phyloP scores from a whole-genome alignment of 2,113 vertebrate species.

The Otolemur garnettii region DNA sequence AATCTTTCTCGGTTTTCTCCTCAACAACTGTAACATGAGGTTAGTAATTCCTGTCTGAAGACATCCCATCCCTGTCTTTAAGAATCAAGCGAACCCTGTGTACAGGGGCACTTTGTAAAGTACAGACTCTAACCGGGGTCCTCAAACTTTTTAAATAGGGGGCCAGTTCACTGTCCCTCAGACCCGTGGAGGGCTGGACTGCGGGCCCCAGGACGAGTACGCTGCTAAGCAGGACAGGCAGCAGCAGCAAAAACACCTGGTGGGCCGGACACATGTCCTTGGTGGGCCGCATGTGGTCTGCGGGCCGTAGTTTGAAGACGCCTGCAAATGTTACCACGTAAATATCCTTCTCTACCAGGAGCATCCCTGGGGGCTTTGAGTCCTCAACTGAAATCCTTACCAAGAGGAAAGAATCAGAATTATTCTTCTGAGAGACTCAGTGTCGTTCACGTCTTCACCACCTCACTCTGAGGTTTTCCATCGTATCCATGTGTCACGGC shows the following conservation, averaged over 20 bases:
- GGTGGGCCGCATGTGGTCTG: too few relatives aligned
- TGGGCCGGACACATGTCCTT: too few relatives aligned
- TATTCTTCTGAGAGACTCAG: not conserved
- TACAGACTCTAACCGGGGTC: not conserved
- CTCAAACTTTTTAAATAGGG: too few relatives aligned
- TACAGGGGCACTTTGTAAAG: not conserved
- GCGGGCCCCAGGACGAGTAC: too few relatives aligned
- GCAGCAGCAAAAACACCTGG: too few relatives aligned
- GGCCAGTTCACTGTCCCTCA: too few relatives aligned
- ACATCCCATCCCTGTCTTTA: not conserved
- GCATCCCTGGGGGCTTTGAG: not conserved
- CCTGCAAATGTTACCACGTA: not conserved
- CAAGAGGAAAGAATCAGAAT: constrained; percentile 17
- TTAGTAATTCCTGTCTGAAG: not conserved
- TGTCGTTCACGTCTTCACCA: constrained; percentile 19
- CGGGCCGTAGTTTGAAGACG: too few relatives aligned
- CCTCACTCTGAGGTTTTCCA: not conserved
- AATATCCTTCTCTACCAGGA: not conserved
- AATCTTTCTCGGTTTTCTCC: not conserved
- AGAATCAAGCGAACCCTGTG: not conserved
- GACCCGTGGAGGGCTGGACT: too few relatives aligned
- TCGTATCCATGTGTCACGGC: not conserved
- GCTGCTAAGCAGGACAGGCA: too few relatives aligned
- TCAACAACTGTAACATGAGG: not conserved
- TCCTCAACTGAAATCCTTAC: not conserved